phyloP scores from a whole-genome alignment of 2,888 invertebrate genomes.

The Cerastoderma edule region DNA sequence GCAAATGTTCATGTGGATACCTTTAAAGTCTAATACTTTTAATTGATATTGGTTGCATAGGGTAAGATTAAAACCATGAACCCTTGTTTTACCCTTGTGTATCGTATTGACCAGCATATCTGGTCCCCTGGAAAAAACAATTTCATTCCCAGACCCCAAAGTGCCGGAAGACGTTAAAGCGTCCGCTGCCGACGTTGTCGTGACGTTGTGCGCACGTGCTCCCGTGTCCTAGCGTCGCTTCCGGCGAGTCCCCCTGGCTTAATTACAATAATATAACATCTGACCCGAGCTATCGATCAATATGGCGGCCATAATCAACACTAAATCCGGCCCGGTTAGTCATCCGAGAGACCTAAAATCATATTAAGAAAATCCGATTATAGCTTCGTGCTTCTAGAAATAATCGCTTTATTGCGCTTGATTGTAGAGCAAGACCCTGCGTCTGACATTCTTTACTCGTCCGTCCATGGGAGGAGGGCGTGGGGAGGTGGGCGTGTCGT shows the following conservation, averaged over 20 bases:
- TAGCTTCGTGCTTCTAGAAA: conserved; percentile 29
- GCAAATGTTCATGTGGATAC: too few relatives aligned
- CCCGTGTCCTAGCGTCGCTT: conserved; percentile 10
- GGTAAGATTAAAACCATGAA: too few relatives aligned
- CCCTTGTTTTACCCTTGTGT: too few relatives aligned
- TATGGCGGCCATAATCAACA: conserved; percentile 26
- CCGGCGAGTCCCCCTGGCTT: conserved; percentile 15
- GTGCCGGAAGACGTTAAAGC: conserved; percentile 20
- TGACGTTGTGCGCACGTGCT: conserved; percentile 17
- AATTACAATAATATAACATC: conserved; percentile 24
- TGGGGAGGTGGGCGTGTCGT: conserved; percentile 1
- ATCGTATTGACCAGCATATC: too few relatives aligned
- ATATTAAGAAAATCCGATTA: conserved; percentile 41
- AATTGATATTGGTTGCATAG: too few relatives aligned
- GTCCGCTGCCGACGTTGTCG: conserved; percentile 2
- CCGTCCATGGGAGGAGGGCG: too few relatives aligned
- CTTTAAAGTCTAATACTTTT: too few relatives aligned
- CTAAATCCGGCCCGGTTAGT: conserved; percentile 31
- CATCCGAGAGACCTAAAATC: conserved; percentile 34
- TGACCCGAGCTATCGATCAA: conserved; percentile 21
- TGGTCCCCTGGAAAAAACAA: conserved; percentile 10
- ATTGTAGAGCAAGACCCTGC: conserved; percentile 20
- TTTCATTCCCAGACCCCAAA: conserved; percentile 21
- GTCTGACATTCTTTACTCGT: not conserved
- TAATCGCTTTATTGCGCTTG: conserved; percentile 38